Conservation (phyloP, 2,797 vertebrate genomes). For the Acrossocheilus fasciatus region DNA sequence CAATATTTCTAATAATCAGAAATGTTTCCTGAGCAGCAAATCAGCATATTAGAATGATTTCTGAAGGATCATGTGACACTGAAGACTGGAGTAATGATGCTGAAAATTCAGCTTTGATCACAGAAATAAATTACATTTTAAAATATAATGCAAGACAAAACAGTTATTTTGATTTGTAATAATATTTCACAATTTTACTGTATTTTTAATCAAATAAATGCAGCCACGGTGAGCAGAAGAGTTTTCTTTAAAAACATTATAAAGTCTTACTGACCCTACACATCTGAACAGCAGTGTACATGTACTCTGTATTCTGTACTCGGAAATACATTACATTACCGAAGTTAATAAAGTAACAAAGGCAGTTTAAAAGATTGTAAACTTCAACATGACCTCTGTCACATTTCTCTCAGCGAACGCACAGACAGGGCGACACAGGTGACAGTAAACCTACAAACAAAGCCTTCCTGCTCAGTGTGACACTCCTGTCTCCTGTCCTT, state of each 20-base stretch:
- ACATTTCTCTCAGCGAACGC: neutral
- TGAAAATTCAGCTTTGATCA: neutral
- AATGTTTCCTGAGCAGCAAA: neutral
- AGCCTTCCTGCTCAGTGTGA: neutral
- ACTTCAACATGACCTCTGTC: neutral
- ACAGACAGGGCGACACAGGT: neutral
- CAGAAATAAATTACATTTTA: neutral
- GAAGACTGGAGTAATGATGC: too few species aligned
- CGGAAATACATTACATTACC: neutral
- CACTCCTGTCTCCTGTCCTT: neutral
- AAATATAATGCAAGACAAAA: neutral
- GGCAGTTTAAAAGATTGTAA: too few species aligned
- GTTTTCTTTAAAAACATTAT: neutral
- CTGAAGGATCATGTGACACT: neutral
- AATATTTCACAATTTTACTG: neutral
- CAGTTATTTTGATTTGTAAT: neutral
- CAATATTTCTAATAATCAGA: neutral
- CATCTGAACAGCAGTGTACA: too few species aligned
- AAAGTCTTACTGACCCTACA: too few species aligned
- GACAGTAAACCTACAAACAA: conserved; percentile 5
- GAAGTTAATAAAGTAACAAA: neutral
- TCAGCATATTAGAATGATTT: neutral
- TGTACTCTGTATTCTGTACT: too few species aligned
- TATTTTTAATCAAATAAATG: neutral
- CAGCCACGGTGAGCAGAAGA: neutral